Evolutionary conservation across 1,140 invertebrate species (phyloP).

Genomic region (Drosophila sucinea): DNA sequence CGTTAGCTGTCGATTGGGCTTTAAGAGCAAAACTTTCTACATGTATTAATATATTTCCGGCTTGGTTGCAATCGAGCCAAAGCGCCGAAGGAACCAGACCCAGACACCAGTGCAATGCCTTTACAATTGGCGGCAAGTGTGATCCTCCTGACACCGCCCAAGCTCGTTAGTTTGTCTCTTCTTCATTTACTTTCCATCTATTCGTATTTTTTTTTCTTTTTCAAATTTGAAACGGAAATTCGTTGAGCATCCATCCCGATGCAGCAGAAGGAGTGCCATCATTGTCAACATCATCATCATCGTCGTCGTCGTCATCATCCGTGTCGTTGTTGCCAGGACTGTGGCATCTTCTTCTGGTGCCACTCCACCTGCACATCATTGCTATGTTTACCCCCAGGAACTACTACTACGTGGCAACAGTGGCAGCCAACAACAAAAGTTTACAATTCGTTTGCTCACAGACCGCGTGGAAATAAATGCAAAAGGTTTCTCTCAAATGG

Average conservation of each 20-base stretch:
- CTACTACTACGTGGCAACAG: constrained; percentile 41
- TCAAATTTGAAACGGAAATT: constrained; percentile 73
- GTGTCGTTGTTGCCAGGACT: constrained; percentile 29
- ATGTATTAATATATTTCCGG: constrained; percentile 68
- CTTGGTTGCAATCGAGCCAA: constrained; percentile 47
- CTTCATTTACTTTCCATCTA: constrained; percentile 16
- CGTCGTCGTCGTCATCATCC: constrained; percentile 40
- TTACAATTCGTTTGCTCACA: constrained; percentile 47
- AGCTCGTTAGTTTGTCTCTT: constrained; percentile 61
- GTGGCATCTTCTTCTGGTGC: constrained; percentile 6
- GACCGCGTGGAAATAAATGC: constrained; percentile 48
- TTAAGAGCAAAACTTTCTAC: constrained; percentile 27
- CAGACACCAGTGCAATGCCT: constrained; percentile 44
- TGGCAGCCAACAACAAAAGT: constrained; percentile 37
- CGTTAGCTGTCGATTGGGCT: constrained; percentile 37
- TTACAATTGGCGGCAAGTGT: constrained; percentile 42
- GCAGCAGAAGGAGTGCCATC: constrained; percentile 16
- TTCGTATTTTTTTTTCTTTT: constrained; percentile 18
- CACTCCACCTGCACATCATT: constrained; percentile 9
- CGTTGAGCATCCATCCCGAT: constrained; percentile 17
- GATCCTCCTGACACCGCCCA: constrained; percentile 39
- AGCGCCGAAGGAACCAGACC: constrained; percentile 38
- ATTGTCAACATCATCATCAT: constrained; percentile 23
- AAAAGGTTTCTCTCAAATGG: constrained; percentile 42
- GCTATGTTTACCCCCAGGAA: constrained; percentile 23